Conservation (phyloP, 2,797 vertebrate genomes). For the Tenualosa thibaudeaui region DNA sequence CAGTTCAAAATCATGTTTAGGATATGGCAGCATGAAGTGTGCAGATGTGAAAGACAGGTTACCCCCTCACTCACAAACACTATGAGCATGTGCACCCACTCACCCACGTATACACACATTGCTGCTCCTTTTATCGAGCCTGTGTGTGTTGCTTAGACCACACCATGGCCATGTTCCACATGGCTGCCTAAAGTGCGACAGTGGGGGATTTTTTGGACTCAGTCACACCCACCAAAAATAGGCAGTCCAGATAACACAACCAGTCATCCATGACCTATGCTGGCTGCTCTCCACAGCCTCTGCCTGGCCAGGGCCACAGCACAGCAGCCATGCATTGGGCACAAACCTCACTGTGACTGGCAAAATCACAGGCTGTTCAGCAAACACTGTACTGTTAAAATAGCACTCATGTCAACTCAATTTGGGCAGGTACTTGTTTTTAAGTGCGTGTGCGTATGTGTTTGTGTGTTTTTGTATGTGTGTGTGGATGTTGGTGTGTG, state of each 20-base stretch:
- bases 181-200: constrained; percentile 31
- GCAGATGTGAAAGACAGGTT: not conserved
- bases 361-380: not conserved
- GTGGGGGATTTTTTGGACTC: constrained; percentile 42
- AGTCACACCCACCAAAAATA: constrained; percentile 54
- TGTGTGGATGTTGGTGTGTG: not conserved
- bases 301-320: constrained; percentile 22
- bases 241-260: constrained; percentile 39
- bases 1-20: not conserved
- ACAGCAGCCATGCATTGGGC: not conserved
- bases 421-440: constrained; percentile 21
- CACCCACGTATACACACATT: not conserved
- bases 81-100: not conserved
- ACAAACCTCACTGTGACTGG: not conserved
- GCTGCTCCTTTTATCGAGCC: not conserved
- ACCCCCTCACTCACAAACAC: not conserved
- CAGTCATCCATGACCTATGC: constrained; percentile 39
- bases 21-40: not conserved
- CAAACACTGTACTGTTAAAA: not conserved
- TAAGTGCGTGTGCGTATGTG: not conserved
- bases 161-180: constrained; percentile 38
- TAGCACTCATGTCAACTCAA: not conserved
- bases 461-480: not conserved
- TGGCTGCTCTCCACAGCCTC: constrained; percentile 47
- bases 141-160: not conserved